phyloP scores from a whole-genome alignment of 1,140 invertebrate species.

The Doryteuthis pealeii region DNA sequence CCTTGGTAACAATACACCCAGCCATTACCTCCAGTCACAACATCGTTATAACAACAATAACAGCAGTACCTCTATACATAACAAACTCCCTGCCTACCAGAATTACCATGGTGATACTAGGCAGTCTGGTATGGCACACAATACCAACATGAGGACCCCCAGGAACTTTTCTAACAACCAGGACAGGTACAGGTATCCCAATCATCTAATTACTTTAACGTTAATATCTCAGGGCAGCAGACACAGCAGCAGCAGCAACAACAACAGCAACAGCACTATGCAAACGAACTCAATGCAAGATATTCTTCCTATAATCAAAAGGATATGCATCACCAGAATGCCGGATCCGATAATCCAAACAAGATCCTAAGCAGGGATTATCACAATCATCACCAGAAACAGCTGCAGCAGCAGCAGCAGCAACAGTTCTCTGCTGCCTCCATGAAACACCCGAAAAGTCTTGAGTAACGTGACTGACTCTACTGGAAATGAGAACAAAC shows the following conservation, averaged over 20 bases:
- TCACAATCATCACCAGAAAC: not conserved
- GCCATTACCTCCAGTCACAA: not conserved
- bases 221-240: not conserved
- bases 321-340: not conserved
- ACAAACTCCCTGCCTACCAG: not conserved
- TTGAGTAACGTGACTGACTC: not conserved
- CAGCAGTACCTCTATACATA: not conserved
- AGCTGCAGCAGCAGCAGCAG: not conserved
- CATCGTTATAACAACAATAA: not conserved
- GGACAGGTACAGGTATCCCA: not conserved
- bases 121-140: not conserved
- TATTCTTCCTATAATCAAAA: not conserved
- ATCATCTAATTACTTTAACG: not conserved
- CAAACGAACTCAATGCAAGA: not conserved
- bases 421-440: not conserved
- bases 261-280: not conserved
- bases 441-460: not conserved
- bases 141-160: not conserved
- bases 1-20: not conserved
- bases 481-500: constrained; percentile 16
- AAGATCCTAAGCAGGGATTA: not conserved
- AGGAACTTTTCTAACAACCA: not conserved
- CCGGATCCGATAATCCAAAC: not conserved
- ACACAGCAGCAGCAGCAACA: not conserved
- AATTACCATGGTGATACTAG: not conserved